Evolutionary conservation across 2,113 vertebrate species (phyloP).

Genomic region (Pluvianellus socialis): DNA sequence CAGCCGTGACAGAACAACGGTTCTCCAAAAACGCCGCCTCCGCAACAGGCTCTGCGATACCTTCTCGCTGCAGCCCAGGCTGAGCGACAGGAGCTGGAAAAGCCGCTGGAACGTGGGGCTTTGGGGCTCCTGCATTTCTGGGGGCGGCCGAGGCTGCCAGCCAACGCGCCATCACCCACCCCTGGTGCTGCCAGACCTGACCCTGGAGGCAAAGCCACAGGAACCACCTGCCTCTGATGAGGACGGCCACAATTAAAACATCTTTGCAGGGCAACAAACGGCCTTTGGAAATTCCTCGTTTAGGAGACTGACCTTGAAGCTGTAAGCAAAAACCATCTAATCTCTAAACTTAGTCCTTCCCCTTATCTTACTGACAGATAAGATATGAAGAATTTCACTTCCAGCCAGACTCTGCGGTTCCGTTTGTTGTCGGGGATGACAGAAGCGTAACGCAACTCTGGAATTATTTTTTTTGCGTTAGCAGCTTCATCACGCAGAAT

Average conservation of each 20-base stretch:
- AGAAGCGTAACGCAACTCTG: not conserved
- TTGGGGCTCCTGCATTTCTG: not conserved
- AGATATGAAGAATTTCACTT: not conserved
- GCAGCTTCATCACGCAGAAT: not conserved
- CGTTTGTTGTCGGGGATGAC: not conserved
- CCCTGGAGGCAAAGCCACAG: not conserved
- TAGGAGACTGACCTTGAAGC: not conserved
- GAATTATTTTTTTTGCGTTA: not conserved
- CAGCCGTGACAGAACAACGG: not conserved
- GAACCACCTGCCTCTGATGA: not conserved
- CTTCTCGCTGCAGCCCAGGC: not conserved
- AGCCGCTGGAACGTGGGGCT: fast-evolving
- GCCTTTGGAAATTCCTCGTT: not conserved
- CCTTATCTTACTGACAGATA: not conserved
- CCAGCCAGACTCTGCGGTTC: not conserved
- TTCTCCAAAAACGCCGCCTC: not conserved
- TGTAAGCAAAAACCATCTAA: not conserved
- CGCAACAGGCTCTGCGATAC: not conserved
- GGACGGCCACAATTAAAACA: not conserved
- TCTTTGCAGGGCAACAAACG: not conserved
- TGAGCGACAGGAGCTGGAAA: not conserved
- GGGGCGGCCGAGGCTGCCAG: not conserved
- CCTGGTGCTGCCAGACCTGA: not conserved
- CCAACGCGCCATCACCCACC: not conserved
- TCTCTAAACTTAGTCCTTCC: not conserved